Evolutionary conservation across 2,888 invertebrate species (phyloP), one percentile per base, ranked within the genome.

Genomic region (Dendrolimus houi): DNA sequence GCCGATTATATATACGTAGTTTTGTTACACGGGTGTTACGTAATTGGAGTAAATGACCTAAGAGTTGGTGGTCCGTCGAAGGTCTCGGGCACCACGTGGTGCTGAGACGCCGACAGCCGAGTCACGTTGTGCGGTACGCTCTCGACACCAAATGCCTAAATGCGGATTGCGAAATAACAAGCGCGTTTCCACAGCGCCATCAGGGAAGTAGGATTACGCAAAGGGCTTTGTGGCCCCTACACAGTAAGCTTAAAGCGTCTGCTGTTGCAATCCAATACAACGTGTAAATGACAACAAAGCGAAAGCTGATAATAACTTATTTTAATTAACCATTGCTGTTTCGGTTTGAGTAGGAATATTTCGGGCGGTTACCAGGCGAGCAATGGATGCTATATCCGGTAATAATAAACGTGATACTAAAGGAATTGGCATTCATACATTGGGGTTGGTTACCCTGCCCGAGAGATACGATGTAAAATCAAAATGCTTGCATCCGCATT

Each of bases 11-110:
- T 29, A 83, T 81, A 77, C 80, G 70, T 74, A 73, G 73, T 74
- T 76, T 82, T 77, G 84, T 86, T 87, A 87, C 86, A 86, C 85
- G 85, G 81, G 82, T 80, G 87, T 90, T 90, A 82, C 89, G 89
- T 87, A 89, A 90, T 84, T 87, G 85, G 85, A 87, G 89, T 90
- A 87, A 89, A 90, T 67, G 90, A 89, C 88, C 89, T 83, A 77
- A 77, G 81, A 82, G 75, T 72, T 79, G 77, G 77, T 83, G 85
- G 77, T 77, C 74, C 70, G 75, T 67, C 75, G 85, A 87, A 85
- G 85, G 85, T 79, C 83, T 81, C 70, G 60, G 62, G 54, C 67
- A 68, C 79, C 85, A 84, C 85, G 85, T 83, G 85, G 77, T 61
- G 66, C 62, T 79, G 10, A 29, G 41, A 40, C 56, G 56, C 13